A percentile compares a stretch with the other conserved stretches of the same genome.
phyloP scores from a whole-genome alignment of 2,113 vertebrate genomes.

The Taxidea taxus region DNA sequence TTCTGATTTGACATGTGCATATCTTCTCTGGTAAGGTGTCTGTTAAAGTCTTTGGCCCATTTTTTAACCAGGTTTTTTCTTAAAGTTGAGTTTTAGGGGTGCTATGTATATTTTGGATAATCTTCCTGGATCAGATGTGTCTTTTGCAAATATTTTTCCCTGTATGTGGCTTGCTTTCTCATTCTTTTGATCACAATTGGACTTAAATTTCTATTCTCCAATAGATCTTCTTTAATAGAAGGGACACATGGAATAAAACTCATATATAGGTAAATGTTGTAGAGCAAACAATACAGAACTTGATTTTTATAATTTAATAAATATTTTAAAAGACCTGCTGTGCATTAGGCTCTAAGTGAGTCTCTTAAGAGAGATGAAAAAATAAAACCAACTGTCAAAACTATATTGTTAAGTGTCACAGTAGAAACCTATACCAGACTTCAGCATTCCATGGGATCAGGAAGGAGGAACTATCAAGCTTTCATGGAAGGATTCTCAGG shows the following conservation, averaged over 20 bases:
- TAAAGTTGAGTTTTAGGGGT: neutral
- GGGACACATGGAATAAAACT: neutral
- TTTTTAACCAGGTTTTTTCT: neutral
- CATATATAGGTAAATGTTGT: neutral
- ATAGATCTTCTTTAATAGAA: neutral
- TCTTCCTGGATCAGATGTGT: neutral
- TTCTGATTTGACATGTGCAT: neutral
- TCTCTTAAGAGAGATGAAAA: neutral
- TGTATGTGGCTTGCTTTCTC: neutral
- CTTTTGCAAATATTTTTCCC: neutral
- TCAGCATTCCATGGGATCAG: neutral
- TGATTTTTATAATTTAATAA: neutral
- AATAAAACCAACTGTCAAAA: neutral
- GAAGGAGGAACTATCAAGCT: neutral
- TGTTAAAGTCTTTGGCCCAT: neutral
- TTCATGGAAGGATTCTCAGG: neutral
- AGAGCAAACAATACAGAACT: neutral
- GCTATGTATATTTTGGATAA: neutral
- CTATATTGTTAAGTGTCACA: neutral
- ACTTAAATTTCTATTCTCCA: neutral
- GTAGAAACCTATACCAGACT: neutral
- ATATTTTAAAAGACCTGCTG: neutral
- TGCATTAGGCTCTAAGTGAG: neutral
- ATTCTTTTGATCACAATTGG: neutral
- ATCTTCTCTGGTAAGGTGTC: neutral